phyloP scores from a whole-genome alignment of 2,797 vertebrate species.

The Paguma larvata region DNA sequence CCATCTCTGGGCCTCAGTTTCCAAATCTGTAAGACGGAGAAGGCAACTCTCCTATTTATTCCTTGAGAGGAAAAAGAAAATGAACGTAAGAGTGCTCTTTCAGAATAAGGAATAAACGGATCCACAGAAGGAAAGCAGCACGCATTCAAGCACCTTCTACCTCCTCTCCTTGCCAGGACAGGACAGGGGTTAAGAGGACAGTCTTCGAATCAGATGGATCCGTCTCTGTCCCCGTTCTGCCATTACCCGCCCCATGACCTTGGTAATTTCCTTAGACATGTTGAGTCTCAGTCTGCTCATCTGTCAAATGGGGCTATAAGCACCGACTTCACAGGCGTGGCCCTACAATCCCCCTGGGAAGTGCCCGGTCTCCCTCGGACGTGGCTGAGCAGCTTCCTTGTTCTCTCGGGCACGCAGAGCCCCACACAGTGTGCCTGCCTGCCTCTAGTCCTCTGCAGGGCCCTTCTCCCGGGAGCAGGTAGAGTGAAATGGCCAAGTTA shows the following conservation, averaged over 20 bases:
- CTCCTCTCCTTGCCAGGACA: background rate
- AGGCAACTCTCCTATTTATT: background rate
- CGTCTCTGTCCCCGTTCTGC: background rate
- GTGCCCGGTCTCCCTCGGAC: background rate
- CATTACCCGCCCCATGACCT: background rate
- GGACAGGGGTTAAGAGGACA: background rate
- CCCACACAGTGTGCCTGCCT: accelerated
- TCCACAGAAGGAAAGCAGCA: background rate
- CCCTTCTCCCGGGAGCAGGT: background rate
- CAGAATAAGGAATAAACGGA: background rate
- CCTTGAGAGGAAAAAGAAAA: background rate
- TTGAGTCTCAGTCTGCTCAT: background rate
- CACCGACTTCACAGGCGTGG: background rate
- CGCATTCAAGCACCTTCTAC: background rate
- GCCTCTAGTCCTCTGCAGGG: background rate
- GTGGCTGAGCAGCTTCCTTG: background rate
- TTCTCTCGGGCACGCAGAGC: background rate
- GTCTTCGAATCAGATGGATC: background rate
- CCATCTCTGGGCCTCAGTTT: background rate
- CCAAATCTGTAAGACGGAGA: background rate
- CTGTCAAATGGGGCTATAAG: background rate
- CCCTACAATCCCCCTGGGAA: background rate
- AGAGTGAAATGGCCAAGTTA: background rate
- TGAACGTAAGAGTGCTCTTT: background rate
- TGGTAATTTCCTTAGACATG: background rate